A percentile compares a stretch with the other conserved stretches of the same genome.
These are phyloP conservation scores for Trogon melanurus DNA, from an alignment of 2,113 vertebrate species.

Conservation along the genomic window DNA sequence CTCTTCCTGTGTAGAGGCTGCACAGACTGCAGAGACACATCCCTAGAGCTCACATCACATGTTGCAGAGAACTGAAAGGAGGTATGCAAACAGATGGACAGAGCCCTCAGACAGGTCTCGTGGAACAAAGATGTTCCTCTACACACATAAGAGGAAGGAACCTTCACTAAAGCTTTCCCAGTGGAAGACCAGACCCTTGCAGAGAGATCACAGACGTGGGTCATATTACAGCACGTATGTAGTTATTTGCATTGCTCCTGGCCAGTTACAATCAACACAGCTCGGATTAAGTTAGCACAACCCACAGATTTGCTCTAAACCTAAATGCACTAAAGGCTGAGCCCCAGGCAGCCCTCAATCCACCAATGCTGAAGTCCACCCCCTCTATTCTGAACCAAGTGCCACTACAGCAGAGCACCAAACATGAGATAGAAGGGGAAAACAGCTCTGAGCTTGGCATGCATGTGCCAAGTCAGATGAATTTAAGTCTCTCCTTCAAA, in stretches of 20 bases:
- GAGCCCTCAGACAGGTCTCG: background rate
- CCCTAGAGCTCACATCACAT: background rate
- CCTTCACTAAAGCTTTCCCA: conserved; percentile 7
- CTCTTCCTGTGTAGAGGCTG: background rate
- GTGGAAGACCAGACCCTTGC: background rate
- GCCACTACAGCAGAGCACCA: background rate
- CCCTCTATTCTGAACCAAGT: background rate
- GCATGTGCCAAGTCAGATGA: background rate
- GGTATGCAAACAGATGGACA: conserved; percentile 9
- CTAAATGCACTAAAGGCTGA: background rate
- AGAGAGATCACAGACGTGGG: conserved; percentile 4
- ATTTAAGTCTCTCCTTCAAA: background rate
- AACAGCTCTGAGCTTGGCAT: background rate
- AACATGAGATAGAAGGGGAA: background rate
- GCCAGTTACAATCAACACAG: background rate
- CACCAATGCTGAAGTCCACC: background rate
- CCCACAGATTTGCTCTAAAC: background rate
- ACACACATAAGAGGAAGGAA: conserved; percentile 19
- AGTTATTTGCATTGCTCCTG: background rate
- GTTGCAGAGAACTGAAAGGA: background rate
- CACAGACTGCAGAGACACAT: background rate
- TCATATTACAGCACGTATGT: background rate
- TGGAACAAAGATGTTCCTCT: conserved; percentile 19
- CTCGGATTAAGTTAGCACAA: background rate
- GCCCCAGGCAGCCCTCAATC: background rate